Evolutionary conservation across 2,888 invertebrate species (phyloP), one percentile per base, ranked within the genome.

Genomic region (Lochmaea crataegi): DNA sequence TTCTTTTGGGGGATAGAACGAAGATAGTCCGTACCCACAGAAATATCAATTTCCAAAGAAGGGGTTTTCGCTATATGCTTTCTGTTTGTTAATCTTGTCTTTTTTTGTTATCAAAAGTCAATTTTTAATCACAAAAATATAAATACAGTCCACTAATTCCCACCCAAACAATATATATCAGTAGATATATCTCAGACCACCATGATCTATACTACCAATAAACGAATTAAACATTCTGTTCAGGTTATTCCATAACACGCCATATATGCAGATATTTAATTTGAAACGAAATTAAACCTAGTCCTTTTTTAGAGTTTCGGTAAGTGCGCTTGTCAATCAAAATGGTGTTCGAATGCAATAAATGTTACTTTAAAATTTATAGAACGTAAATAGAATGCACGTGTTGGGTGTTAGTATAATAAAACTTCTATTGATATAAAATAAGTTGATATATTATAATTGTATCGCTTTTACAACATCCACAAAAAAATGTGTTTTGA

Each of bases 251-350:
- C 53, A 18, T 53, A 16, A 18, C 53, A 53, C 10, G 18, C 53
- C 53, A 18, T 53, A 53, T 53, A 53, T 53, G 53, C 18, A 18
- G 18, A 53, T 53, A 53, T 53, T 16, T 53, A 53, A 53, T 53
- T 53, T 18, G 9, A 53, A 53, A 53, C 18, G 10, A 53, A 53
- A 53, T 53, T 53, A 10, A 53, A 53, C 18, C 16, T 53, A 53
- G 53, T 53, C 53, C 53, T 53, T 53, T 18, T 53, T 18, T 16
- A 53, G 53, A 11, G 53, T 53, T 53, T 53, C 18, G 53, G 53
- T 53, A 18, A 53, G 9, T 18, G 18, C 18, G 18, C 18, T 53
- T 53, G 18, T 53, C 53, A 53, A 53, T 53, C 18, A 53, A 48
- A 48, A 53, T 16, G 53, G 53, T 53, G 16, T 53, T 53, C 16